Evolutionary conservation across 2,113 vertebrate species (phyloP).

Genomic region (Castor canadensis): DNA sequence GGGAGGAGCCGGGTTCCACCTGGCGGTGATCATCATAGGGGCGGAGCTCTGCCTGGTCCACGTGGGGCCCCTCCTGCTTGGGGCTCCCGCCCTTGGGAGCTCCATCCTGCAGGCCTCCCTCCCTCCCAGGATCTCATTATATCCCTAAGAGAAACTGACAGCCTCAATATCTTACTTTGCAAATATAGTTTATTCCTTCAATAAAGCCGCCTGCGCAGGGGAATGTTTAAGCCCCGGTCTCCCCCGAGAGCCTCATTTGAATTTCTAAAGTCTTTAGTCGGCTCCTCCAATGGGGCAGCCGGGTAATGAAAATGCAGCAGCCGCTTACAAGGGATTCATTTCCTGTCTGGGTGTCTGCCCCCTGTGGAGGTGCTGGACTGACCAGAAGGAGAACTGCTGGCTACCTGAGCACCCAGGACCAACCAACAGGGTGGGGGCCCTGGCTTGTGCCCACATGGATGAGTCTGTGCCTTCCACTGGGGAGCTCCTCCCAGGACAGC

Average conservation of each 20-base stretch:
- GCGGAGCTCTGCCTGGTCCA: background rate
- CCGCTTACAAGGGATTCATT: slow-evolving; percentile 70
- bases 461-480: background rate
- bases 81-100: slow-evolving; percentile 48
- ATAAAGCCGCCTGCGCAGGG: slow-evolving; percentile 79
- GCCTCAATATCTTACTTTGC: slow-evolving; percentile 82
- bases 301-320: slow-evolving; percentile 67
- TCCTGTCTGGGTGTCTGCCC: slow-evolving; percentile 59
- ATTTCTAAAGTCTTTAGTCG: slow-evolving; percentile 79
- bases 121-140: slow-evolving; percentile 79
- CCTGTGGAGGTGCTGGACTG: background rate
- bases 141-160: slow-evolving; percentile 81
- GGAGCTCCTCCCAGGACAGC: background rate
- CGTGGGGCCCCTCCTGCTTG: background rate
- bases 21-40: background rate
- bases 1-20: background rate
- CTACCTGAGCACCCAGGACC: background rate
- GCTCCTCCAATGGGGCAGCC: slow-evolving; percentile 71
- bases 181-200: slow-evolving; percentile 83
- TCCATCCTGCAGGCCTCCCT: slow-evolving; percentile 32
- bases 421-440: background rate
- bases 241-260: slow-evolving; percentile 79
- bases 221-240: slow-evolving; percentile 78
- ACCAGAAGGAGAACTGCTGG: background rate
- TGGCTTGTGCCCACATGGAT: background rate